Evolutionary conservation across 2,113 vertebrate species (phyloP).

Genomic region (Parus major): DNA sequence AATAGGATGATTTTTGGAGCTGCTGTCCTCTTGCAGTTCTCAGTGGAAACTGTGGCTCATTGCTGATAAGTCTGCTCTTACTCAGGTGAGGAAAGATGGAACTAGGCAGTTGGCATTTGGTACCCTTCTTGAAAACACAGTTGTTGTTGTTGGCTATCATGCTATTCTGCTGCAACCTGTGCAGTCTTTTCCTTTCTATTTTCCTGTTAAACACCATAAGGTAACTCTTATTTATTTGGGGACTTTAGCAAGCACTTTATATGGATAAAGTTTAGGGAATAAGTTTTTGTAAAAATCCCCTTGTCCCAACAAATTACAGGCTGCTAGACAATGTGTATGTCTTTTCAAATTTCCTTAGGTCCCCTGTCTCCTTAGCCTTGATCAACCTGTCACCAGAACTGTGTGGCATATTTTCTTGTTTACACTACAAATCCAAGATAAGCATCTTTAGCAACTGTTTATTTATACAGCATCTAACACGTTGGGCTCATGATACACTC

Average conservation of each 20-base stretch:
- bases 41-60: not conserved
- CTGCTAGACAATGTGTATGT: not conserved
- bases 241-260: not conserved
- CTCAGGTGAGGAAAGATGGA: not conserved
- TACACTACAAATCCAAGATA: constrained; percentile 23
- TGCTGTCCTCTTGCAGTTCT: not conserved
- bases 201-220: not conserved
- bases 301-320: not conserved
- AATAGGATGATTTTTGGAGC: not conserved
- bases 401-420: not conserved
- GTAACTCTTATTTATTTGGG: not conserved
- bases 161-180: not conserved
- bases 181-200: not conserved
- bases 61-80: not conserved
- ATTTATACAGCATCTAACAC: not conserved
- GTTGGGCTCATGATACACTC: not conserved
- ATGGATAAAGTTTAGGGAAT: not conserved
- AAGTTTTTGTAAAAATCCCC: not conserved
- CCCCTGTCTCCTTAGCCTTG: not conserved
- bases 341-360: not conserved
- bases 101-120: not conserved
- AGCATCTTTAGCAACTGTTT: not conserved
- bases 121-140: not conserved
- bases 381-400: not conserved
- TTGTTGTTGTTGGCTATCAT: not conserved